Evolutionary conservation across 2,797 vertebrate genomes (phyloP).

Genomic region (Sebastes diploproa): DNA sequence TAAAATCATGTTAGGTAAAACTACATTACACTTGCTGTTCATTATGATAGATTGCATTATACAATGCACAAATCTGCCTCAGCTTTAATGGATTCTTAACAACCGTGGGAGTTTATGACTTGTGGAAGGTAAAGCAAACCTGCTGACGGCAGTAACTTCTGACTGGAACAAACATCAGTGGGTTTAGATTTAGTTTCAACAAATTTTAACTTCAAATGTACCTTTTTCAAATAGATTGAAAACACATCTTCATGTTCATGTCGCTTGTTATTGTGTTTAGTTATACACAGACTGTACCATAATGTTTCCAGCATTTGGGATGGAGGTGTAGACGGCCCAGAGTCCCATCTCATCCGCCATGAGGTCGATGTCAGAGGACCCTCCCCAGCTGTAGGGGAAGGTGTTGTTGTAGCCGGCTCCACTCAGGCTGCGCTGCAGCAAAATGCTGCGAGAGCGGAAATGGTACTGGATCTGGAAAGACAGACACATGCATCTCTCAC

Average conservation of each 20-base stretch:
- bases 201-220: not conserved
- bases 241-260: not conserved
- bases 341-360: constrained; percentile 97
- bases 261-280: not conserved
- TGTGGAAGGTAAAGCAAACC: constrained; percentile 1
- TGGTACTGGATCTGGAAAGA: constrained; percentile 88
- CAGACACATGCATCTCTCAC: not conserved
- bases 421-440: constrained; percentile 90
- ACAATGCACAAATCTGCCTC: not conserved
- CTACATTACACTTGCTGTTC: not conserved
- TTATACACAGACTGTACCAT: constrained; percentile 68
- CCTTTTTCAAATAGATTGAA: not conserved
- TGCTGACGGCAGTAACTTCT: not conserved
- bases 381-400: constrained; percentile 98
- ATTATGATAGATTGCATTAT: constrained; percentile 8
- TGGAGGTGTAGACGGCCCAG: constrained; percentile 95
- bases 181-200: not conserved
- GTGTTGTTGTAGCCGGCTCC: constrained; percentile 98
- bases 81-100: constrained; percentile 16
- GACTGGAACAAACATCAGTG: not conserved
- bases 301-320: constrained; percentile 95
- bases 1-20: not conserved
- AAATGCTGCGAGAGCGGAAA: constrained; percentile 88
- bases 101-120: not conserved
- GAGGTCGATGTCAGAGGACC: constrained; percentile 96